These are phyloP conservation scores for Coptodon rendalli DNA, from an alignment of 2,113 vertebrate species.

Conservation along the genomic window DNA sequence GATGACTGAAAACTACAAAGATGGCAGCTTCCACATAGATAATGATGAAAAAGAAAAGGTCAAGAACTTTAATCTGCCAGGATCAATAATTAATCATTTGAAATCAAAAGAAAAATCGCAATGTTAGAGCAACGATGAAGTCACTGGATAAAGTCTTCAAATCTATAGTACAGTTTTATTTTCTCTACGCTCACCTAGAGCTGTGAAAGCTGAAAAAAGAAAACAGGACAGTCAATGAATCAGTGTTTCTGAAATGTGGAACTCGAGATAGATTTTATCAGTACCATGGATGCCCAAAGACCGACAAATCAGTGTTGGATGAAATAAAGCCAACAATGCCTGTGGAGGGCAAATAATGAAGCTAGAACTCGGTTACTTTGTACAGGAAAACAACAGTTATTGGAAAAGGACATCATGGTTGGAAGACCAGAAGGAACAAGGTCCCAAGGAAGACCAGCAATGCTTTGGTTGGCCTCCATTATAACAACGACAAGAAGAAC, in stretches of 20 bases:
- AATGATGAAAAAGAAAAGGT: background rate
- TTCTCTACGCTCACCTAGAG: background rate
- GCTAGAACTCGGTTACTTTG: background rate
- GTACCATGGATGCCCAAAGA: background rate
- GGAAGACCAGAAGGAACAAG: background rate
- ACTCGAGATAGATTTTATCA: background rate
- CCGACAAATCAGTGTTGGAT: background rate
- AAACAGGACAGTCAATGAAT: background rate
- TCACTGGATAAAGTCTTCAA: background rate
- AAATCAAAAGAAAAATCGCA: background rate
- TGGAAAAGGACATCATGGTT: background rate
- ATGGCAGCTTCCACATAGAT: background rate
- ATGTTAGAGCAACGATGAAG: background rate
- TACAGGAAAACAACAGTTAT: background rate
- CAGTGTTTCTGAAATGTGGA: background rate
- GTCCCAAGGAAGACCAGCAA: background rate
- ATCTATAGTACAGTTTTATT: background rate
- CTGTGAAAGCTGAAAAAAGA: background rate
- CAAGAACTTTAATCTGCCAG: background rate
- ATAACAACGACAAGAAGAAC: background rate
- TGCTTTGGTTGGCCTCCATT: background rate
- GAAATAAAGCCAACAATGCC: background rate
- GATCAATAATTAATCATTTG: background rate
- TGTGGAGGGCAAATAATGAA: background rate
- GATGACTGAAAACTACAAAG: background rate